Conservation (phyloP, 1,140 invertebrate species). For the Panagrolaimus sp. region DNA sequence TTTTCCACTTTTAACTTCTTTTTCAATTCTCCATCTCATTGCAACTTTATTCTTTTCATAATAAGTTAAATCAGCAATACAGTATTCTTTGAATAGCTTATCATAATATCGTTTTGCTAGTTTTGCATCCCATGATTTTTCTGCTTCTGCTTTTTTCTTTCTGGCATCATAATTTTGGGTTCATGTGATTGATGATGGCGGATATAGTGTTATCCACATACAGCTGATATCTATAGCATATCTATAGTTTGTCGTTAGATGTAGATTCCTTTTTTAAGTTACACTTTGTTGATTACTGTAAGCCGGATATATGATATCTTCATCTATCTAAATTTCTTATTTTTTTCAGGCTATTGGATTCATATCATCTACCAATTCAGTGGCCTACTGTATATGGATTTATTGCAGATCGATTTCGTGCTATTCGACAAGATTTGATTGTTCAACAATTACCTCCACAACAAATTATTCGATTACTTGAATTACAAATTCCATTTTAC, state of each 20-base stretch:
- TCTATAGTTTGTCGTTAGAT: too few species aligned
- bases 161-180: too few species aligned
- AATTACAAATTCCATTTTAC: slow-evolving; percentile 21
- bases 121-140: slow-evolving; percentile 69
- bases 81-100: slow-evolving; percentile 97
- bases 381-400: slow-evolving; percentile 24
- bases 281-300: too few species aligned
- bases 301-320: too few species aligned
- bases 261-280: too few species aligned
- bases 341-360: neutral
- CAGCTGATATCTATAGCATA: too few species aligned
- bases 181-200: too few species aligned
- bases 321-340: too few species aligned
- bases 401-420: slow-evolving; percentile 19
- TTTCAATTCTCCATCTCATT: slow-evolving; percentile 85
- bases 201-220: too few species aligned
- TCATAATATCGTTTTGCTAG: slow-evolving; percentile 95
- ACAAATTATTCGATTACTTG: slow-evolving; percentile 8
- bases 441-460: slow-evolving; percentile 16
- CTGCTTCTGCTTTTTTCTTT: too few species aligned
- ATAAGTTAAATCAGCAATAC: slow-evolving; percentile 78
- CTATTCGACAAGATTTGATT: slow-evolving; percentile 17
- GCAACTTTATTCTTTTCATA: slow-evolving; percentile 91
- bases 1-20: slow-evolving; percentile 84
- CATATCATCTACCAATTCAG: neutral